Base-by-base conservation (phyloP, 2,888 invertebrate genomes). In the Drosophila anceps region DNA sequence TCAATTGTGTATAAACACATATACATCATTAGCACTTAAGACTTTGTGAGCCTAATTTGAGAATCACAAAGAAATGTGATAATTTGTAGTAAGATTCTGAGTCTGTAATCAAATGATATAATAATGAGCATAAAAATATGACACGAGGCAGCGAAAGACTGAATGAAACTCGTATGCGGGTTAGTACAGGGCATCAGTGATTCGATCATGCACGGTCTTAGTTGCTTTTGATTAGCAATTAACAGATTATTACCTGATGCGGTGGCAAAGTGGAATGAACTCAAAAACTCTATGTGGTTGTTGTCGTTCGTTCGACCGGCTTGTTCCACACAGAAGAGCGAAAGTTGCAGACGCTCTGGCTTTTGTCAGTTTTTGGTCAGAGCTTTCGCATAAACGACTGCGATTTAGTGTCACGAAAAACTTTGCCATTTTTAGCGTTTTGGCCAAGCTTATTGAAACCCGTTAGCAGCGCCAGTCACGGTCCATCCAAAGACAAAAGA, bases 351-450 rank as follows among this genome's bases (percentile, higher is more conserved):
- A 53, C 46, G 51, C 48, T 64, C 35, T 20, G 67, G 33, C 48
- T 68, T 68, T 66, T 59, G 63, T 71, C 60, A 75, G 53, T 79
- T 84, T 82, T 84, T 82, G 85, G 84, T 73, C 79, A 82, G 65
- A 57, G 67, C 82, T 79, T 79, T 84, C 84, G 84, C 82, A 81
- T 78, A 61, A 74, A 50, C 55, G 60, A 20, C 69, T 35, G 58
- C 66, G 60, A 57, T 76, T 76, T 62, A 66, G 39, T 61, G 70
- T 72, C 68, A 76, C 82, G 79, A 54, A 54, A 73, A 77, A 61
- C 53, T 50, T 73, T 65, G 69, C 78, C 73, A 84, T 83, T 84
- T 86, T 33, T 50, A 68, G 77, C 58, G 50, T 63, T 76, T 58
- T 73, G 72, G 73, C 33, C 31, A 44, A 44, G 59, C 80, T 59